Percentiles rank a stretch among this genome's conserved stretches.
Evolutionary conservation across 2,888 invertebrate species (phyloP).

Genomic region (Cryptophagus acutangulus): DNA sequence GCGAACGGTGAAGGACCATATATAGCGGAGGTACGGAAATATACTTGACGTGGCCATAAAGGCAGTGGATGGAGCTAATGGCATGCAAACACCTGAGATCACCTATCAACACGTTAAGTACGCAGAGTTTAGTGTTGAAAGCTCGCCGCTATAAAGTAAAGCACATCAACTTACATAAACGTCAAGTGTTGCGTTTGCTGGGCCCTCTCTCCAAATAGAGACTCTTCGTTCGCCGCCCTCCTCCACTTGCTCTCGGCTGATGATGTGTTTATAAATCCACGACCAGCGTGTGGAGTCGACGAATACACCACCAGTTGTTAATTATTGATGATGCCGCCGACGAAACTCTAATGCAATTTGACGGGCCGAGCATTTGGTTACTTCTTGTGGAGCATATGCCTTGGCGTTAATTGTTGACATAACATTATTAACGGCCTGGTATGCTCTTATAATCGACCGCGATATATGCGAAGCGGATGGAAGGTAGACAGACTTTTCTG

Average conservation of each 20-base stretch:
- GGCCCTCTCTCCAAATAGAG: conserved; percentile 19
- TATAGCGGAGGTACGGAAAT: conserved; percentile 18
- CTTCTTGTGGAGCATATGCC: conserved; percentile 32
- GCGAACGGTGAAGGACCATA: conserved; percentile 15
- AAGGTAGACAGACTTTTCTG: too few relatives aligned
- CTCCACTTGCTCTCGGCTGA: background rate
- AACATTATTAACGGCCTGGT: conserved; percentile 37
- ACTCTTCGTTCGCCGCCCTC: conserved; percentile 1
- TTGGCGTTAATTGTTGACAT: conserved; percentile 38
- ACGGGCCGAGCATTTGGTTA: conserved; percentile 38
- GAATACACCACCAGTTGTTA: conserved; percentile 31
- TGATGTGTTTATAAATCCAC: conserved; percentile 5
- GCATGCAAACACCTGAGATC: conserved; percentile 47
- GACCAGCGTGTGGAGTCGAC: conserved; percentile 21
- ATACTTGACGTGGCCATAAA: conserved; percentile 21
- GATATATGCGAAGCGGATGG: too few relatives aligned
- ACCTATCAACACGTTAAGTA: conserved; percentile 43
- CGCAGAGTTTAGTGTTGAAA: conserved; percentile 38
- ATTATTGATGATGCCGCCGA: conserved; percentile 37
- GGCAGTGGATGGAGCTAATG: conserved; percentile 43
- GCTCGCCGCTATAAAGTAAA: conserved; percentile 43
- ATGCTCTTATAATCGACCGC: conserved; percentile 30
- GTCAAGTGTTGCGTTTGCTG: too few relatives aligned
- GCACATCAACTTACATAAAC: conserved; percentile 45
- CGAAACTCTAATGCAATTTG: conserved; percentile 33